Evolutionary conservation across 2,888 invertebrate species (phyloP), one percentile per base, ranked within the genome.

Genomic region (Spisula subtruncata): DNA sequence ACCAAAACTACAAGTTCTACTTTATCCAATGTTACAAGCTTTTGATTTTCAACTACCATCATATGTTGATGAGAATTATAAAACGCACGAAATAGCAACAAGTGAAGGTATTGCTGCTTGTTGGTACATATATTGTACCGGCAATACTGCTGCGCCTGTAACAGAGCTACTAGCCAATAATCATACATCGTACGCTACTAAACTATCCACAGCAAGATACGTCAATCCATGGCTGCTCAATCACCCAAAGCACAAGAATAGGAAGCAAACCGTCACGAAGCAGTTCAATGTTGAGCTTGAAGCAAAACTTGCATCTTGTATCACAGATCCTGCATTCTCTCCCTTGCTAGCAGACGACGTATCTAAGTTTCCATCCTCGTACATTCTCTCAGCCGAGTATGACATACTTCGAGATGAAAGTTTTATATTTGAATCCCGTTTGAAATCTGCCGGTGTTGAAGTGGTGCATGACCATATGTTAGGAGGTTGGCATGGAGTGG

Each of bases 391-490:
- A 6, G 94, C 95, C 29, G 95, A 96, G 83, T 96, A 94, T 89
- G 97, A 97, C 88, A 94, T 96, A 8, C 93, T 97, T 0, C 87
- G 96, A 5, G 96, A 97, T 88, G 97, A 97, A 66, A 95, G 95
- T 10, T 85, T 95, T 6, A 92, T 97, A 89, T 97, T 96, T 90
- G 96, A 94, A 0, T 87, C 94, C 35, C 85, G 96, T 87, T 91
- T 96, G 84, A 82, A 92, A 83, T 92, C 91, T 29, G 92, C 90
- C 10, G 95, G 95, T 0, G 95, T 96, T 14, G 89, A 92, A 4
- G 95, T 95, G 18, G 54, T 46, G 8, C 82, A 87, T 29, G 85
- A 89, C 25, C 71, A 83, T 66, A 46, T 60, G 20, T 16, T 10
- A 5, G 83, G 83, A 16, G 89, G 83, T 32, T 89, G 86, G 86